A percentile compares a stretch with the other conserved stretches of the same genome.
Conservation (phyloP, 2,113 vertebrate genomes). For the Narcine bancroftii region DNA sequence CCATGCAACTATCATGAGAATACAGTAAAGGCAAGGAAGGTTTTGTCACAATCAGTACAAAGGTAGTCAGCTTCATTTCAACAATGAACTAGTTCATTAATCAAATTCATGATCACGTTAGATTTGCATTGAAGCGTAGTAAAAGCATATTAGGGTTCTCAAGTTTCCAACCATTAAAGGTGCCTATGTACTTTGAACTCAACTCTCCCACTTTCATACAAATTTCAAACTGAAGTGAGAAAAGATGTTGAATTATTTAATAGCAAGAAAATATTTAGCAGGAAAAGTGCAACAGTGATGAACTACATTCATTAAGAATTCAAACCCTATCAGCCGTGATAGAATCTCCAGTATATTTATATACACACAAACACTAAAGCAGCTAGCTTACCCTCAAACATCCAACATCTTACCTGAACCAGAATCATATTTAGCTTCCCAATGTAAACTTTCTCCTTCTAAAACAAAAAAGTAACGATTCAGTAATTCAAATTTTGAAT, state of each 20-base stretch:
- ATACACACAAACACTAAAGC: neutral
- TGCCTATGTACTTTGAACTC: neutral
- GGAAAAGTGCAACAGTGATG: neutral
- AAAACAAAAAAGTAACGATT: constrained; percentile 40
- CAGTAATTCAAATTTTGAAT: neutral
- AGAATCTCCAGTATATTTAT: neutral
- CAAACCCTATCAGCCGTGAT: neutral
- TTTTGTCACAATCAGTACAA: neutral
- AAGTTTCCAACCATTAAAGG: neutral
- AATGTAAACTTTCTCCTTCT: constrained; percentile 95
- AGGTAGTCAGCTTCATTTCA: too few relatives aligned
- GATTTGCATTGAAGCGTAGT: neutral
- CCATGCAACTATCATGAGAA: too few relatives aligned
- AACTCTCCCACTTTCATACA: neutral
- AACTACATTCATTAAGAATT: neutral
- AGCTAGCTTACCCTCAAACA: neutral
- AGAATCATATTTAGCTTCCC: constrained; percentile 97
- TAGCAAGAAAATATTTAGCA: neutral
- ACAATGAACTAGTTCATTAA: too few relatives aligned
- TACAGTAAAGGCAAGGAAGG: neutral
- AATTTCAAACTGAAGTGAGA: neutral
- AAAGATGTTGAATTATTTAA: neutral
- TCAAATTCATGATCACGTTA: neutral
- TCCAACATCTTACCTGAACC: constrained; percentile 70
- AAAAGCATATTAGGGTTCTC: neutral